A percentile compares a stretch with the other conserved stretches of the same genome.
These are phyloP conservation scores for Arothron firmamentum DNA, from an alignment of 2,113 vertebrate species.

Conservation along the genomic window DNA sequence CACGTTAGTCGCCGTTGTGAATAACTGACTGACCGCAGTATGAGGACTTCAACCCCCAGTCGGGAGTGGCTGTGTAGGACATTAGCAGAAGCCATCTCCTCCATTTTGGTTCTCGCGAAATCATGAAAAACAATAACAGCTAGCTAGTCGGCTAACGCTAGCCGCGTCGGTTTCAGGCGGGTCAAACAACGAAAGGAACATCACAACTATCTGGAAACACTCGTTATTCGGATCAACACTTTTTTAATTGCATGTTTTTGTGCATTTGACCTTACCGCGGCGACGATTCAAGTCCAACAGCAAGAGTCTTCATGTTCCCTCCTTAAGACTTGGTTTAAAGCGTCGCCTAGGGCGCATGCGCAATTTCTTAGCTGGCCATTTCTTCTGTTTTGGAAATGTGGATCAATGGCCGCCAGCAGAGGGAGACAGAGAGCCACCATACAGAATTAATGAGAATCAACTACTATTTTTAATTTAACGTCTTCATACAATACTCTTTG, in stretches of 20 bases:
- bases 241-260: background rate
- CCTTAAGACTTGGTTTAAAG: conserved; percentile 71
- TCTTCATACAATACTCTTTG: too few relatives aligned
- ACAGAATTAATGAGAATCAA: too few relatives aligned
- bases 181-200: background rate
- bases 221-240: accelerated
- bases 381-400: conserved; percentile 45
- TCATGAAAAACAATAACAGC: conserved; percentile 74
- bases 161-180: conserved; percentile 24
- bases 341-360: conserved; percentile 63
- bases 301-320: conserved; percentile 65
- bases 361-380: conserved; percentile 40
- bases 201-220: background rate
- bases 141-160: conserved; percentile 59
- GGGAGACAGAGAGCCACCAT: conserved; percentile 13
- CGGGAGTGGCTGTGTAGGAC: conserved; percentile 68
- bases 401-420: conserved; percentile 4
- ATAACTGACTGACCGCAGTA: conserved; percentile 2
- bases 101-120: conserved; percentile 70
- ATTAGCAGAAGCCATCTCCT: conserved; percentile 55
- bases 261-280: conserved; percentile 20
- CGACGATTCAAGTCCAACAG: conserved; percentile 41
- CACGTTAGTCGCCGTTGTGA: background rate
- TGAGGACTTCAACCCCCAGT: conserved; percentile 23
- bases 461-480: background rate